Evolutionary conservation across 2,797 vertebrate species (phyloP).

Genomic region (Bucorvus abyssinicus): DNA sequence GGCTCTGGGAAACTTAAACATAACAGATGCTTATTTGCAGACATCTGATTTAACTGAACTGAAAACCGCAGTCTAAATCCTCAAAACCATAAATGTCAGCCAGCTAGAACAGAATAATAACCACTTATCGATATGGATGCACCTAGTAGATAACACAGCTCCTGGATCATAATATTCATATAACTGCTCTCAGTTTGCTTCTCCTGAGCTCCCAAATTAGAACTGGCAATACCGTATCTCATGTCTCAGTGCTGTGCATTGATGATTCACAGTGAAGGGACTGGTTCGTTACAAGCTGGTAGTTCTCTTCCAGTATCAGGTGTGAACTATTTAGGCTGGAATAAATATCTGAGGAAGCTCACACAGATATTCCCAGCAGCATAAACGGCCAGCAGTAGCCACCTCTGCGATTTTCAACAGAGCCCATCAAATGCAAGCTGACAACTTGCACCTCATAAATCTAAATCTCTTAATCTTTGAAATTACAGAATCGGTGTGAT

Average conservation of each 20-base stretch:
- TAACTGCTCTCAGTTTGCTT: slow-evolving; percentile 1
- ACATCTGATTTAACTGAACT: slow-evolving; percentile 58
- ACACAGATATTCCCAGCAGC: rapidly evolving
- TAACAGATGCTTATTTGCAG: slow-evolving; percentile 64
- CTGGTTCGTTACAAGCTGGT: neutral
- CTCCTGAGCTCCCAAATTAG: neutral
- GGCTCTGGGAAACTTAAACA: slow-evolving; percentile 50
- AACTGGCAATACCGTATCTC: neutral
- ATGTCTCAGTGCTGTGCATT: neutral
- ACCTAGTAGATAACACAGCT: slow-evolving; percentile 48
- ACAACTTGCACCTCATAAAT: neutral
- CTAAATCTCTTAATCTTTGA: neutral
- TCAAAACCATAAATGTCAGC: slow-evolving; percentile 56
- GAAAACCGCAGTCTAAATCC: slow-evolving; percentile 46
- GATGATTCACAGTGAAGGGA: neutral
- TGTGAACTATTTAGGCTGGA: neutral
- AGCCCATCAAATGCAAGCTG: neutral
- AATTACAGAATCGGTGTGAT: neutral
- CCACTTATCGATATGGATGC: slow-evolving; percentile 28
- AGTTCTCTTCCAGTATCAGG: neutral
- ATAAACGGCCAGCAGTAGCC: neutral
- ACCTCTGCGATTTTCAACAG: neutral
- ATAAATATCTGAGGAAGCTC: neutral
- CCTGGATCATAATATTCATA: slow-evolving; percentile 4
- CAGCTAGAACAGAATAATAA: slow-evolving; percentile 60